Conservation (phyloP, 2,113 vertebrate species). For the Petrocephalus zakoni region DNA sequence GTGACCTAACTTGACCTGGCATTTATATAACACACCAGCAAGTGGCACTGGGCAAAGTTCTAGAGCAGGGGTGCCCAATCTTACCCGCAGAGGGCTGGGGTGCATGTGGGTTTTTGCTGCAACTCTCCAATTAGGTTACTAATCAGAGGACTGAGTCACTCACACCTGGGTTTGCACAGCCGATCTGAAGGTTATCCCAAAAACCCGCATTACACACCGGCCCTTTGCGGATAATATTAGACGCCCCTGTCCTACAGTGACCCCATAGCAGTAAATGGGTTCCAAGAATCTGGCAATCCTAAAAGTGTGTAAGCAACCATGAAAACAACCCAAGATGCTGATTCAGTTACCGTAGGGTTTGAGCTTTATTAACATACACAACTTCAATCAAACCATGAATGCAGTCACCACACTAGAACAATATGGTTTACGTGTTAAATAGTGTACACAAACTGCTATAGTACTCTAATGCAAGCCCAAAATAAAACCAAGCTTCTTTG, state of each 20-base stretch:
- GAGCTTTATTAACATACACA: conserved; percentile 24
- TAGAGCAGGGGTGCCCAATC: too few species aligned
- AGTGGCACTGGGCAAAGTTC: background rate
- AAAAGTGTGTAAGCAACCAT: background rate
- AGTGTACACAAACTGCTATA: conserved; percentile 41
- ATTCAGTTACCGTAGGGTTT: background rate
- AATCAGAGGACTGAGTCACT: too few species aligned
- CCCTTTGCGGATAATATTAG: too few species aligned
- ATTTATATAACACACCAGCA: background rate
- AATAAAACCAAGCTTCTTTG: conserved; percentile 63
- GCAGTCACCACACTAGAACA: conserved; percentile 23
- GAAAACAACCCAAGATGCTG: background rate
- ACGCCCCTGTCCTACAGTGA: background rate
- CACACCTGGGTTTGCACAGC: too few species aligned
- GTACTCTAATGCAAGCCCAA: conserved; percentile 36
- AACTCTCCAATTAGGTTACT: too few species aligned
- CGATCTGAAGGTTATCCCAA: too few species aligned
- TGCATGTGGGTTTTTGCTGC: too few species aligned
- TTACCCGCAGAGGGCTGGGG: too few species aligned
- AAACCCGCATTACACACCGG: too few species aligned
- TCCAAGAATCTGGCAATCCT: background rate
- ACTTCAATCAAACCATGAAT: conserved; percentile 22
- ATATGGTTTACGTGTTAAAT: conserved; percentile 28
- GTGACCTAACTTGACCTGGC: background rate
- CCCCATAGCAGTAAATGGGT: background rate